Conservation (phyloP, 2,888 invertebrate genomes). For the Drosophila yooni region DNA sequence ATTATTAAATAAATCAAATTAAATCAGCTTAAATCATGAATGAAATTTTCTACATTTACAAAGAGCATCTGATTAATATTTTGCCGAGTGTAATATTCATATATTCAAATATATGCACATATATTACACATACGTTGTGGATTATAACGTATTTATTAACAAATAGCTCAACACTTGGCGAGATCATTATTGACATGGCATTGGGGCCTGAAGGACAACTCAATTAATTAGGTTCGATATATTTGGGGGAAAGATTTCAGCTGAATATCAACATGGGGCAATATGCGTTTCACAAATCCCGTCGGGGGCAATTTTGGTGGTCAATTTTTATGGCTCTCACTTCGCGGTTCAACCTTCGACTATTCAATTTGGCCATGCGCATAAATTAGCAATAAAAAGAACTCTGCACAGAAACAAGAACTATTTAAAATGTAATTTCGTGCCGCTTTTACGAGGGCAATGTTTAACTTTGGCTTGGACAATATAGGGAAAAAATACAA, state of each 20-base stretch:
- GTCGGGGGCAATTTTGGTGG: constrained; percentile 27
- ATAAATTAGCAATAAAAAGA: constrained; percentile 82
- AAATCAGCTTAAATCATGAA: background rate
- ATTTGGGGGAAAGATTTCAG: background rate
- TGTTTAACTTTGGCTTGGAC: constrained; percentile 45
- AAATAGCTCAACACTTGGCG: constrained; percentile 5
- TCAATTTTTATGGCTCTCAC: constrained; percentile 24
- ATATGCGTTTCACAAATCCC: constrained; percentile 17
- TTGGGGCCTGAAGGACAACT: constrained; percentile 33
- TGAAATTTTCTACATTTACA: background rate
- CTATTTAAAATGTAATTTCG: constrained; percentile 79
- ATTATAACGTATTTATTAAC: constrained; percentile 1
- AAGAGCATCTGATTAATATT: background rate
- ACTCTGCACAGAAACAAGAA: constrained; percentile 55
- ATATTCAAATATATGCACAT: background rate
- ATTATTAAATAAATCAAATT: background rate
- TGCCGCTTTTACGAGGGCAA: constrained; percentile 59
- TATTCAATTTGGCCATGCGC: constrained; percentile 71
- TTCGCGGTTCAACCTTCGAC: constrained; percentile 17
- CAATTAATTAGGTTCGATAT: constrained; percentile 21
- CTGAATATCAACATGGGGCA: background rate
- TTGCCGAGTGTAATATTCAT: background rate
- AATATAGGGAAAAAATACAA: constrained; percentile 24
- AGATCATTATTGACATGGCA: constrained; percentile 23
- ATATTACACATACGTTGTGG: constrained; percentile 18